Base-by-base conservation (phyloP, 2,888 invertebrate species). In the Strigamia crassipes region DNA sequence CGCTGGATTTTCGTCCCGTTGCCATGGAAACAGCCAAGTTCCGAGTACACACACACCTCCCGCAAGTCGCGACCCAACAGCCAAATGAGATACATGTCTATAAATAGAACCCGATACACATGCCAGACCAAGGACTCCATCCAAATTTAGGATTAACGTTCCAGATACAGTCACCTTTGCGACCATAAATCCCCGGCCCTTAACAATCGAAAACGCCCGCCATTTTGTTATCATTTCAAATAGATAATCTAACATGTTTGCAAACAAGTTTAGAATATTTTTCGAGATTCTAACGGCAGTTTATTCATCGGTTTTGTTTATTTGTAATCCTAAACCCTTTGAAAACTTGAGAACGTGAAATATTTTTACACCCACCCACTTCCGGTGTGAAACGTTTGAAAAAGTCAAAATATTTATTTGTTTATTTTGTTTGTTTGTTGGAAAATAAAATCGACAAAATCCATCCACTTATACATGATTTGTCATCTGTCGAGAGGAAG, bases 121-220 rank as follows among this genome's bases (percentile, higher is more conserved):
- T 73, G 73, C 73, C 73, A 73, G 73, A 73, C 73, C 10, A 23
- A 31, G 13, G 73, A 73, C 27, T 73, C 73, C 73, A 73, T 73
- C 73, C 73, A 73, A 73, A 73, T 73, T 73, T 73, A 73, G 73
- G 73, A 73, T 73, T 73, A 73, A 27, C 73, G 31, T 8, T 73
- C 18, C 5, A 31, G 73, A 73, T 23, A 73, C 31, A 73, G 73
- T 73, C 23, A 73, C 23, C 21, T 56, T 56, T 18, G 18, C 23
- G 15, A 13, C 23, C 15, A 73, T 73, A 73, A 73, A 73, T 73
- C 73, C n/a, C 27, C n/a, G 4, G 4, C 56, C 6, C 21, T 56
- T 56, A 18, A 18, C 18, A 56, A 56, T 56, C 18, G 56, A 4
- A 18, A 56, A 9, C 18, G 18, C 6, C 18, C 38, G 38, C 10